These are phyloP conservation scores for Malthinus flaveolus DNA, from an alignment of 2,888 invertebrate species.

Conservation along the genomic window DNA sequence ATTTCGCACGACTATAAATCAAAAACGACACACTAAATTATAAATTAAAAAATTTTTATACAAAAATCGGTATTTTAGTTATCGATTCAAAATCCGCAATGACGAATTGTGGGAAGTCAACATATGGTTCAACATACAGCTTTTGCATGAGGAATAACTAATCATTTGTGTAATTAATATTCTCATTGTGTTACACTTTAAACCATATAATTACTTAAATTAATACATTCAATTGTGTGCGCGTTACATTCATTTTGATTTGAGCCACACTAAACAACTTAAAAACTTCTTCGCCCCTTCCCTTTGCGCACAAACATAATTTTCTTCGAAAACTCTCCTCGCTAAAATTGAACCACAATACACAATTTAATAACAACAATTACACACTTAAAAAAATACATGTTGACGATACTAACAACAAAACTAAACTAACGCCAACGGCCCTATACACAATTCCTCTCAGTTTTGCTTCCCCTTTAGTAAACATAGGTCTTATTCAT, in stretches of 20 bases:
- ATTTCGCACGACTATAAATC: too few relatives aligned
- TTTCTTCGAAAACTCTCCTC: conserved; percentile 5
- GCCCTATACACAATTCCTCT: conserved; percentile 35
- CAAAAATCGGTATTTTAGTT: too few relatives aligned
- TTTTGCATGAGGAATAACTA: conserved; percentile 31
- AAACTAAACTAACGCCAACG: conserved; percentile 47
- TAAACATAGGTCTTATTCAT: conserved; percentile 44
- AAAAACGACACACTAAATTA: too few relatives aligned
- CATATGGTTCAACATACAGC: conserved; percentile 23
- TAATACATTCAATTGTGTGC: not conserved
- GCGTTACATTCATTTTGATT: conserved; percentile 26
- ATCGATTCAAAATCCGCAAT: not conserved
- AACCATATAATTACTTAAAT: conserved; percentile 35
- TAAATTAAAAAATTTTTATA: too few relatives aligned
- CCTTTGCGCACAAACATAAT: not conserved
- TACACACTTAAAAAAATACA: conserved; percentile 27
- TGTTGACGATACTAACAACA: conserved; percentile 46
- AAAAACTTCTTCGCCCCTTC: not conserved
- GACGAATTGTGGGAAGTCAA: conserved; percentile 25
- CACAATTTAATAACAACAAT: conserved; percentile 1
- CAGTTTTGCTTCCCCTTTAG: conserved; percentile 44
- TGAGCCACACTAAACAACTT: conserved; percentile 4
- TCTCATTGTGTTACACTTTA: conserved; percentile 28
- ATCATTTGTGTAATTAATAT: conserved; percentile 35
- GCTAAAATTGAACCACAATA: not conserved